phyloP scores from a whole-genome alignment of 2,888 invertebrate genomes.

The Ellobium chinense region DNA sequence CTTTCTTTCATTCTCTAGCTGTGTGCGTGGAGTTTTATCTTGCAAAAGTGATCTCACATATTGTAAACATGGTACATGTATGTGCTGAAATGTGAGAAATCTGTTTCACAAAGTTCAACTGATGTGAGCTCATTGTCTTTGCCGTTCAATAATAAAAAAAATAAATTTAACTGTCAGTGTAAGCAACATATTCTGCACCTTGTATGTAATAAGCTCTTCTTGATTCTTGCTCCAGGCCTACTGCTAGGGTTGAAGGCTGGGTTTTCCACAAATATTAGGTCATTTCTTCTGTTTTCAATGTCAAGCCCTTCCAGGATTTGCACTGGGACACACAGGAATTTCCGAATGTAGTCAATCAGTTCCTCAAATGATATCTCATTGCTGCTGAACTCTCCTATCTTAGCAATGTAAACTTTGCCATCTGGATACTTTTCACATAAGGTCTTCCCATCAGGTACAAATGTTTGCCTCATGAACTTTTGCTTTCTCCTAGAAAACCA shows the following conservation, averaged over 20 bases:
- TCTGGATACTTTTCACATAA: conserved; percentile 67
- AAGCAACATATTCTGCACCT: conserved; percentile 23
- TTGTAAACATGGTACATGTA: too few species aligned
- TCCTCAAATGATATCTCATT: conserved; percentile 59
- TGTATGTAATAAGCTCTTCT: conserved; percentile 35
- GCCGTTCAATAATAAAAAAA: too few species aligned
- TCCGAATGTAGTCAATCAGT: conserved; percentile 67
- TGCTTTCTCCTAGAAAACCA: conserved; percentile 71
- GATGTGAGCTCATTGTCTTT: too few species aligned
- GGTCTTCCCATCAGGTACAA: conserved; percentile 62
- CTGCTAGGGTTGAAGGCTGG: conserved; percentile 35
- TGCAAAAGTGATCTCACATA: too few species aligned
- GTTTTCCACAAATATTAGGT: conserved; percentile 61
- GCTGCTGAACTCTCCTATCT: conserved; percentile 67
- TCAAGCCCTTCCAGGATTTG: conserved; percentile 61
- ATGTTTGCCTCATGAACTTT: conserved; percentile 64
- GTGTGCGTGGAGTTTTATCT: too few species aligned
- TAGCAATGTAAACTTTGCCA: conserved; percentile 73
- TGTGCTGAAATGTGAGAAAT: too few species aligned
- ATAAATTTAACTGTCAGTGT: too few species aligned
- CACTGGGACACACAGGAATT: conserved; percentile 71
- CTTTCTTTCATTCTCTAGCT: too few species aligned
- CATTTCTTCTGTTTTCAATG: conserved; percentile 58
- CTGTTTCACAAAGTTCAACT: too few species aligned
- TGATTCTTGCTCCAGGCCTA: conserved; percentile 53